Conservation (phyloP, 2,113 vertebrate species). For the Donacobius atricapilla region DNA sequence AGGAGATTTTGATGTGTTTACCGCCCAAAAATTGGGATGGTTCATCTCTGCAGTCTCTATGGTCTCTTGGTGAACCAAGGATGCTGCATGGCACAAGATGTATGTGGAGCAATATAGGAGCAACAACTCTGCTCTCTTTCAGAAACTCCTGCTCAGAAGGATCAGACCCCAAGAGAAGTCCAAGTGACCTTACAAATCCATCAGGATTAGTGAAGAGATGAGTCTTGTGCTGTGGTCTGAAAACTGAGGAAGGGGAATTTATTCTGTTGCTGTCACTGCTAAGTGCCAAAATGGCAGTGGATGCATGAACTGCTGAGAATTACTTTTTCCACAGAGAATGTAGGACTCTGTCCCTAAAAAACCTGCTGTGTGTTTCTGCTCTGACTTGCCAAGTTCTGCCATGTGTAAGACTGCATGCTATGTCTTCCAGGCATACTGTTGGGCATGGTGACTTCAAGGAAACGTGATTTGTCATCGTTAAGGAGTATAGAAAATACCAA, state of each 20-base stretch:
- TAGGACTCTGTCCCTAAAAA: not conserved
- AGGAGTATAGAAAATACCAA: not conserved
- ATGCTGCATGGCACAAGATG: accelerated
- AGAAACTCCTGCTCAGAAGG: not conserved
- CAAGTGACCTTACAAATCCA: not conserved
- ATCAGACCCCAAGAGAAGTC: not conserved
- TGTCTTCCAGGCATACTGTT: not conserved
- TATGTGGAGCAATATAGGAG: not conserved
- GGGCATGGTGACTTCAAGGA: not conserved
- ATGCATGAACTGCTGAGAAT: not conserved
- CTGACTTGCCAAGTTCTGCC: not conserved
- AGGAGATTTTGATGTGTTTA: not conserved
- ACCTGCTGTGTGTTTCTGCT: not conserved
- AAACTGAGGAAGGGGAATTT: not conserved
- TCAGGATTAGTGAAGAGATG: not conserved
- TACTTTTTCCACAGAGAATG: not conserved
- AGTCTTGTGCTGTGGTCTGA: not conserved
- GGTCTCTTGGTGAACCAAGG: not conserved
- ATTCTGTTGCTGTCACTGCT: not conserved
- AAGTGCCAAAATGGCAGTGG: not conserved
- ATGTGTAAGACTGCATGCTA: not conserved
- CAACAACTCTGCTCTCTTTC: not conserved
- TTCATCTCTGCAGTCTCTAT: accelerated
- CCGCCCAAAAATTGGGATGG: not conserved
- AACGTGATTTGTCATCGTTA: not conserved